These are phyloP conservation scores for Okapia johnstoni DNA, from an alignment of 2,113 vertebrate genomes.

Conservation along the genomic window DNA sequence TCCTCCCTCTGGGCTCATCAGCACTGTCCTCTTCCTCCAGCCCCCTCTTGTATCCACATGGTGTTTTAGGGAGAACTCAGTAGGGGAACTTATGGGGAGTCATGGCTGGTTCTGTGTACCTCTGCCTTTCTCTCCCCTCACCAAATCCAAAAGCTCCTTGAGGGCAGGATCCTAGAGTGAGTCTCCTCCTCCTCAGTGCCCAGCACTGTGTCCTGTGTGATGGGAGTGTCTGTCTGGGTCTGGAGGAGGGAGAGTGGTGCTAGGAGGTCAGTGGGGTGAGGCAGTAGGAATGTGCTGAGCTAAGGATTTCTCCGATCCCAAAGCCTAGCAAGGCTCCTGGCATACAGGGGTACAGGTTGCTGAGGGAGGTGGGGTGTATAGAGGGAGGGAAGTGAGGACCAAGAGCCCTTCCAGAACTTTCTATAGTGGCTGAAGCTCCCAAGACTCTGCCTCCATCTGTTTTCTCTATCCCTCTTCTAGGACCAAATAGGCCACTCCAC, in stretches of 20 bases:
- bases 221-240: neutral
- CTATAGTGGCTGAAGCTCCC: neutral
- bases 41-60: neutral
- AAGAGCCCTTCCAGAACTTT: neutral
- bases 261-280: neutral
- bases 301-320: neutral
- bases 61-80: neutral
- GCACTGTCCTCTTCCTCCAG: neutral
- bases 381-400: neutral
- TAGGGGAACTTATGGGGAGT: neutral
- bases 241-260: neutral
- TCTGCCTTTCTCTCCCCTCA: neutral
- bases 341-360: neutral
- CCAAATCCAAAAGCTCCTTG: neutral
- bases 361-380: rapidly evolving
- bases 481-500: neutral
- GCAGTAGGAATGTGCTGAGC: neutral
- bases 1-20: neutral
- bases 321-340: neutral
- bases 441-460: neutral
- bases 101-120: neutral
- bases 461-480: neutral
- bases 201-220: neutral
- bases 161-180: neutral
- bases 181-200: neutral